A percentile compares a stretch with the other conserved stretches of the same genome.
These are phyloP conservation scores for Muntiacus muntjak DNA, from an alignment of 2,113 vertebrate species.

Conservation along the genomic window DNA sequence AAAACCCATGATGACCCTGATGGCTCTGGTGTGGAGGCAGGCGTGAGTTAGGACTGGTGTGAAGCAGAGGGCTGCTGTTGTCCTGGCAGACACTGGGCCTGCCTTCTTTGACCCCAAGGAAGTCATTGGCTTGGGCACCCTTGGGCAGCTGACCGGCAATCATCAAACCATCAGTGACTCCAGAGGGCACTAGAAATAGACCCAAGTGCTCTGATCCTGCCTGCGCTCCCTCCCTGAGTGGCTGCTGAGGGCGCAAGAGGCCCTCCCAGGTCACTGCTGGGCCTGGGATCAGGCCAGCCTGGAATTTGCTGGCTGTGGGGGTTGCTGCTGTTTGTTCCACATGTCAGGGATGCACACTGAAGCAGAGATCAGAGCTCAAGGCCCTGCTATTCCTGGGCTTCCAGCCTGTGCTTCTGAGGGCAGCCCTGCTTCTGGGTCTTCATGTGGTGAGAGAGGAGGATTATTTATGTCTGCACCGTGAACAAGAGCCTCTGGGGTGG, in stretches of 20 bases:
- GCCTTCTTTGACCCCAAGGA: background rate
- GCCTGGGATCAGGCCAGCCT: background rate
- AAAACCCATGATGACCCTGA: background rate
- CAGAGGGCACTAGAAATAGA: background rate
- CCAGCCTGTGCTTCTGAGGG: background rate
- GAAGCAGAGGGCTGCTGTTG: background rate
- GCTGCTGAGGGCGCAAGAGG: background rate
- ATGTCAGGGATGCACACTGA: fast-evolving
- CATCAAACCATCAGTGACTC: background rate
- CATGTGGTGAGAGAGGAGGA: background rate
- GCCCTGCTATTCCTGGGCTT: too few relatives aligned
- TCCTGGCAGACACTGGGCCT: background rate
- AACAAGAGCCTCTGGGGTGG: background rate
- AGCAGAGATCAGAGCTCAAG: background rate
- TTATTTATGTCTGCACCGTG: fast-evolving
- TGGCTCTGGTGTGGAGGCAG: background rate
- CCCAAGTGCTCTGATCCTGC: background rate
- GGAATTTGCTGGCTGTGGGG: too few relatives aligned
- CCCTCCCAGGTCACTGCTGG: background rate
- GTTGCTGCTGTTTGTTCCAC: fast-evolving
- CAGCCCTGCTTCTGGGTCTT: background rate
- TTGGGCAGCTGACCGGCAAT: background rate
- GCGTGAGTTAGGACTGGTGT: background rate
- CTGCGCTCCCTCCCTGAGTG: background rate
- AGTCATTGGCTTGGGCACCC: background rate